A percentile compares a stretch with the other conserved stretches of the same genome.
Conservation (phyloP, 2,797 vertebrate species). For the Pangasius larnaudii region DNA sequence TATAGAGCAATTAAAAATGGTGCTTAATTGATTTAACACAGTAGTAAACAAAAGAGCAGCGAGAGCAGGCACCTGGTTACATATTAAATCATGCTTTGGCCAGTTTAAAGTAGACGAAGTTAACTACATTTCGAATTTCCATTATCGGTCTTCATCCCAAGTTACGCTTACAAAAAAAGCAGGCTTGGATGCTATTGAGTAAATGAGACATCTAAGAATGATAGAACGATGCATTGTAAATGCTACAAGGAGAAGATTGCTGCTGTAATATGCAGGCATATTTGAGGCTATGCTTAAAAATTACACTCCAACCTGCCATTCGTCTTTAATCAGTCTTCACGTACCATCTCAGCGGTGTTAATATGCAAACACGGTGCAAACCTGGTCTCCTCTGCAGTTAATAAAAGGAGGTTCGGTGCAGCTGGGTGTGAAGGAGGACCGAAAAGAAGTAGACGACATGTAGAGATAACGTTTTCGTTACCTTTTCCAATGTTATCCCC, state of each 20-base stretch:
- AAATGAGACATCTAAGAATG: conserved; percentile 79
- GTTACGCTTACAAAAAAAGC: conserved; percentile 60
- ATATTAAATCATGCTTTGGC: conserved; percentile 50
- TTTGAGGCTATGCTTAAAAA: background rate
- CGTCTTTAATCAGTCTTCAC: background rate
- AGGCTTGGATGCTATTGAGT: conserved; percentile 78
- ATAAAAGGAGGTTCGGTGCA: background rate
- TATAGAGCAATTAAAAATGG: background rate
- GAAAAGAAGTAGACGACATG: background rate
- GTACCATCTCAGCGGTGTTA: background rate
- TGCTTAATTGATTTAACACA: conserved; percentile 36
- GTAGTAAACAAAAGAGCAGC: conserved; percentile 37
- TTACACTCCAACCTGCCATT: background rate
- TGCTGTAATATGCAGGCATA: background rate
- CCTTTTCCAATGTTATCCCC: background rate
- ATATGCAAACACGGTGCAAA: conserved; percentile 54
- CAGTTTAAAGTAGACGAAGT: conserved; percentile 40
- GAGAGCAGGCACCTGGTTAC: conserved; percentile 37
- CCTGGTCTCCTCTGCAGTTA: conserved; percentile 29
- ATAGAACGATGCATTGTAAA: conserved; percentile 72
- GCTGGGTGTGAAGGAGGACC: background rate
- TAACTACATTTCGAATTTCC: conserved; percentile 45
- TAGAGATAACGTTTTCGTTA: background rate
- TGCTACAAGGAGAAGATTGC: conserved; percentile 79
- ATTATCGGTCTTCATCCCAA: conserved; percentile 48